Evolutionary conservation across 2,797 vertebrate genomes (phyloP).

Genomic region (Sciurus vulgaris): DNA sequence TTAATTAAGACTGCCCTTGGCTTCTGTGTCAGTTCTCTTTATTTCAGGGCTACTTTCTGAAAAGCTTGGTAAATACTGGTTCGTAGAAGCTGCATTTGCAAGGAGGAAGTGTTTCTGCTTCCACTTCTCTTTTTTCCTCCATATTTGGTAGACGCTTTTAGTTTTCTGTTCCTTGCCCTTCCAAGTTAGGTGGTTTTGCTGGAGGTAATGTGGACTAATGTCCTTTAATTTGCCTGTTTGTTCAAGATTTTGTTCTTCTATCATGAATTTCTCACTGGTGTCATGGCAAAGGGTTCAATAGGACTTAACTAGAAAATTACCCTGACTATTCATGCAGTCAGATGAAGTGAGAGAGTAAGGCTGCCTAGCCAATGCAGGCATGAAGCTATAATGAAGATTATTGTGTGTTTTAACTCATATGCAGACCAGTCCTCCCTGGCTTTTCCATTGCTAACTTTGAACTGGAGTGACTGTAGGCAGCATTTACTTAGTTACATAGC

Average conservation of each 20-base stretch:
- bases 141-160: constrained; percentile 37
- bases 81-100: constrained; percentile 13
- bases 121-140: constrained; percentile 26
- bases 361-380: not conserved
- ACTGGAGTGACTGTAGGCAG: not conserved
- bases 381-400: not conserved
- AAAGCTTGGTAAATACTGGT: not conserved
- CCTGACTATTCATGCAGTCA: not conserved
- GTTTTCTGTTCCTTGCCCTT: constrained; percentile 49
- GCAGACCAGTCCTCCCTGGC: not conserved
- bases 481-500: constrained; percentile 19
- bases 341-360: constrained; percentile 30
- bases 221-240: constrained; percentile 30
- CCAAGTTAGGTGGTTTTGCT: constrained; percentile 44
- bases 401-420: not conserved
- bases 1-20: constrained; percentile 19
- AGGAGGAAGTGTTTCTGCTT: constrained; percentile 58
- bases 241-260: constrained; percentile 29
- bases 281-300: not conserved
- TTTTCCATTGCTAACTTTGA: constrained; percentile 63
- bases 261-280: constrained; percentile 16
- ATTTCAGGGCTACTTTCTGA: constrained; percentile 24
- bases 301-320: constrained; percentile 44
- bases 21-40: not conserved
- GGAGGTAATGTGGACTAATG: not conserved